phyloP scores from a whole-genome alignment of 2,888 invertebrate genomes.

The Campoletis raptor region DNA sequence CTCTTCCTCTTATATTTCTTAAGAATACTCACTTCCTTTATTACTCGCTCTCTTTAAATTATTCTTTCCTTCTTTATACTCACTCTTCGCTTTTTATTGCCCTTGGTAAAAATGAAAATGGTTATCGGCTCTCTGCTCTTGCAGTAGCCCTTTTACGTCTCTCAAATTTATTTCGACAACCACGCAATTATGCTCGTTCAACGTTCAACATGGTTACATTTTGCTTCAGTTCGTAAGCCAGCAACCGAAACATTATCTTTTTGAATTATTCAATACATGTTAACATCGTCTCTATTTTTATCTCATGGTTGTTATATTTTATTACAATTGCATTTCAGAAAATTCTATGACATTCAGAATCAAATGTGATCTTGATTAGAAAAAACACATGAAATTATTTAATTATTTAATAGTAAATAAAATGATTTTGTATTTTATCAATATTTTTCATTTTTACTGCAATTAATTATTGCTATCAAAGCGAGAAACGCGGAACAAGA shows the following conservation, averaged over 20 bases:
- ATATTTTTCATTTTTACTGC: not conserved
- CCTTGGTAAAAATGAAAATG: constrained; percentile 15
- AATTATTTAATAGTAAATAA: not conserved
- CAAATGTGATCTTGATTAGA: not conserved
- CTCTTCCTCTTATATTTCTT: constrained; percentile 44
- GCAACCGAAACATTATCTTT: not conserved
- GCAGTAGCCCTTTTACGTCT: constrained; percentile 44
- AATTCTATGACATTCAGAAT: not conserved
- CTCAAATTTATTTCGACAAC: constrained; percentile 55
- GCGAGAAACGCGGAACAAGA: constrained; percentile 12
- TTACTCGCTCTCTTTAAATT: constrained; percentile 33
- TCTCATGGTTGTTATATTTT: not conserved
- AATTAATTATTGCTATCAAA: constrained; percentile 19
- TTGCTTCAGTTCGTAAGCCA: not conserved
- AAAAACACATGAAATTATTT: not conserved
- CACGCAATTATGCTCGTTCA: constrained; percentile 43
- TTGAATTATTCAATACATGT: constrained; percentile 26
- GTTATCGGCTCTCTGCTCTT: not conserved
- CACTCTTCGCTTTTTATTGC: constrained; percentile 46
- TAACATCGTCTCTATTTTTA: not conserved
- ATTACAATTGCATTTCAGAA: not conserved
- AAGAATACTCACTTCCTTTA: constrained; percentile 35
- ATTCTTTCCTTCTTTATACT: not conserved
- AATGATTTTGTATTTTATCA: not conserved
- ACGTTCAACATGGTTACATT: constrained; percentile 12